Base-by-base conservation (phyloP, 1,140 invertebrate genomes). In the Zaprionus ornatus region DNA sequence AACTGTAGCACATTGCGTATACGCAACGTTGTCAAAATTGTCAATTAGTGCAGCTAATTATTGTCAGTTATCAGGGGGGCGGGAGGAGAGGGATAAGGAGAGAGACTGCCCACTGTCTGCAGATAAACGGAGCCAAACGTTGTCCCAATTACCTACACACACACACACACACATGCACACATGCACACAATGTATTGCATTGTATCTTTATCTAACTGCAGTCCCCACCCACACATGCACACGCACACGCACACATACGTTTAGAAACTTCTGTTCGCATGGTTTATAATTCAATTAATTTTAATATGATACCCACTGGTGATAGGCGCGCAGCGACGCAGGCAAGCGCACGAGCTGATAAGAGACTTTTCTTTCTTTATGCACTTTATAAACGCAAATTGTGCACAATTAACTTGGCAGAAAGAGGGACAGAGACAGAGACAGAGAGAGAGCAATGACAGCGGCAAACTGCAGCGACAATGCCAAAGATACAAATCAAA, bases 221-320 rank as follows among this genome's bases (percentile, higher is more conserved):
- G 35, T 13, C 1, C 3, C 35, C 35, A 45, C n/a, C 21, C 40
- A 35, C 65, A 17, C 48, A 25, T 10, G 27, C 25, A 67, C 63
- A 40, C 42, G 29, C 59, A 54, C 59, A 23, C 32, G 1, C 37
- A 64, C 52, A 52, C 10, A 32, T 3, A 27, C 48, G 62, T 52
- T 70, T 15, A 61, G 62, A 42, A 32, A 52, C 65, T 66, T 60
- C 32, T 64, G 52, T 69, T 60, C 64, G 48, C 63, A 68, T 70
- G 56, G 64, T 69, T 83, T 80, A 72, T 90, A 88, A 90, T 88
- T 88, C 64, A 88, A 88, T 88, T 88, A 90, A 77, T 81, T 88
- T 80, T 80, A 83, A 88, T 87, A 68, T 66, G 80, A 87, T 87
- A 82, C 67, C 55, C 55, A 64, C 19, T 3, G 40, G 54, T 64